Evolutionary conservation across 2,888 invertebrate genomes (phyloP).

Genomic region (Serrognathus titanus): DNA sequence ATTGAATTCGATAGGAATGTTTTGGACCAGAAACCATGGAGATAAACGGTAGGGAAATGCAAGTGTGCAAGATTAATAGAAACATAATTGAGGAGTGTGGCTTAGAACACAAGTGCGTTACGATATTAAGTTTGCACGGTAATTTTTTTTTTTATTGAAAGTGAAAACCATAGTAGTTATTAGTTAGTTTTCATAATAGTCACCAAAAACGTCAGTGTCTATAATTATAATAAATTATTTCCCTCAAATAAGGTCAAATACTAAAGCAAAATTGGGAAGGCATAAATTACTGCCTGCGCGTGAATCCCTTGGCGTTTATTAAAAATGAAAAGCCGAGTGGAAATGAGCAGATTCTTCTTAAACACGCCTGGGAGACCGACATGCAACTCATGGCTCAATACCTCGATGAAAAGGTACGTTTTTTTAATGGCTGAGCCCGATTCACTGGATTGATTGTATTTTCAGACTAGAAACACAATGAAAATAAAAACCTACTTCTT

Average conservation of each 20-base stretch:
- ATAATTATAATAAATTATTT: no score
- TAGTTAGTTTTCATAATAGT: no score
- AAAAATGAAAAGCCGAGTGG: slow-evolving; percentile 28
- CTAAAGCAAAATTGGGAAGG: slow-evolving; percentile 62
- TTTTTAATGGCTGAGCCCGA: not conserved
- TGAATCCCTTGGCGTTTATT: slow-evolving; percentile 54
- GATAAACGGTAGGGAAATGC: slow-evolving; percentile 53
- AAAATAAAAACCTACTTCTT: slow-evolving; percentile 57
- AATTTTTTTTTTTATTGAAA: slow-evolving; percentile 18
- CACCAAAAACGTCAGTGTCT: no score
- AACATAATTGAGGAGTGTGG: slow-evolving; percentile 57
- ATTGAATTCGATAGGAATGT: slow-evolving; percentile 46
- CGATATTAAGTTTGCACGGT: slow-evolving; percentile 57
- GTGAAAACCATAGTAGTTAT: no score
- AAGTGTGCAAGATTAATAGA: slow-evolving; percentile 58
- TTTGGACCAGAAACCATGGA: slow-evolving; percentile 53
- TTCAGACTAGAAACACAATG: slow-evolving; percentile 50
- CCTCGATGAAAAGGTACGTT: slow-evolving; percentile 58
- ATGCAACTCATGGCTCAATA: slow-evolving; percentile 60
- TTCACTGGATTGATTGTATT: not conserved
- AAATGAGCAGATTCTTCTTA: slow-evolving; percentile 47
- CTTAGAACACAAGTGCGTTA: slow-evolving; percentile 52
- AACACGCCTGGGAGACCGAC: slow-evolving; percentile 57
- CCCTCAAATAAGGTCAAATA: slow-evolving; percentile 58
- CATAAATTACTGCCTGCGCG: slow-evolving; percentile 54